Percentiles rank a stretch among this genome's conserved stretches.
Conservation (phyloP, 2,113 vertebrate species). For the Morone chrysops region DNA sequence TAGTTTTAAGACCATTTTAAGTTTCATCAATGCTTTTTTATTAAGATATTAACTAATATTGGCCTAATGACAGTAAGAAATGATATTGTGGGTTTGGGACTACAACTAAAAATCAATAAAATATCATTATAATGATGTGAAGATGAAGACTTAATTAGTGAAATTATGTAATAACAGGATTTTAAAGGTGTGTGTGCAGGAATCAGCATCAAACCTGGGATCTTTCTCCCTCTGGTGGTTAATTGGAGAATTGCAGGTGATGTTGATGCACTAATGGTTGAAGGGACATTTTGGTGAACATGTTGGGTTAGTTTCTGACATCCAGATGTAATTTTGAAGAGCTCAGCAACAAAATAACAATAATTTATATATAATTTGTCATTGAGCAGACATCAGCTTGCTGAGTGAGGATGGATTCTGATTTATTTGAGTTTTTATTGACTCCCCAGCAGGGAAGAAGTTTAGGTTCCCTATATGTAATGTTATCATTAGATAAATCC, state of each 20-base stretch:
- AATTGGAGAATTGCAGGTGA: conserved; percentile 12
- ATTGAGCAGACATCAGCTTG: neutral
- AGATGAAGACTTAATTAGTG: neutral
- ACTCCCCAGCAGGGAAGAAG: neutral
- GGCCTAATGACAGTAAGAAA: neutral
- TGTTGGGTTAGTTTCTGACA: neutral
- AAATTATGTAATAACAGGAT: conserved; percentile 24
- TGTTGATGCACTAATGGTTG: neutral
- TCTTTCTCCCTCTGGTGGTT: conserved; percentile 71
- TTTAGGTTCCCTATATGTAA: neutral
- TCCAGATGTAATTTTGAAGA: too few relatives aligned
- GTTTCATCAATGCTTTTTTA: neutral
- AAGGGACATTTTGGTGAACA: neutral
- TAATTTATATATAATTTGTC: neutral
- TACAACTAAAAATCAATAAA: neutral
- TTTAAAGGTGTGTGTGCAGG: neutral
- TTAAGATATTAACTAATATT: neutral
- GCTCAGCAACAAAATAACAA: neutral
- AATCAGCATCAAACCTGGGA: neutral
- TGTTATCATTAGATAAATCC: neutral
- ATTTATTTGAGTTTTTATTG: neutral
- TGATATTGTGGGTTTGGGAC: neutral
- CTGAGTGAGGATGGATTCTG: too few relatives aligned
- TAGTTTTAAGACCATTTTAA: neutral
- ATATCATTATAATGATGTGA: neutral